Percentiles rank a stretch among this genome's conserved stretches.
phyloP scores from a whole-genome alignment of 2,888 invertebrate species.

The Gymnocheta viridis region DNA sequence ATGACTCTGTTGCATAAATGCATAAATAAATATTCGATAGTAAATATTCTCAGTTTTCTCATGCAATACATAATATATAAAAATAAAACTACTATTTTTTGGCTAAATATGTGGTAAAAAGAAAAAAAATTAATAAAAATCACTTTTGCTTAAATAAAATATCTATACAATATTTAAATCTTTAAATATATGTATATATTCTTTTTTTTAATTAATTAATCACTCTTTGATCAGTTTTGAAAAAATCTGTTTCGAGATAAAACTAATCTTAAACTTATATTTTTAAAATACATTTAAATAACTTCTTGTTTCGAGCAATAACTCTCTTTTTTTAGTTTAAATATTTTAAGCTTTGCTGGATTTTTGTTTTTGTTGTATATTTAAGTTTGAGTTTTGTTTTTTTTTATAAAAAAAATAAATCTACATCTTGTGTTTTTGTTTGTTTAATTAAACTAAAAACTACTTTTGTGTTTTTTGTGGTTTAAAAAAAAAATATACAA shows the following conservation, averaged over 20 bases:
- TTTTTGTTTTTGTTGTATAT: slow-evolving; percentile 40
- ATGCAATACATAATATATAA: no score
- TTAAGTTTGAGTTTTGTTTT: slow-evolving; percentile 67
- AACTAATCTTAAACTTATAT: slow-evolving; percentile 55
- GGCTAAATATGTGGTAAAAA: no score
- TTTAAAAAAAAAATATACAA: slow-evolving; percentile 68
- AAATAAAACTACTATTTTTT: no score
- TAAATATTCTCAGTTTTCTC: no score
- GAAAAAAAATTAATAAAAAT: slow-evolving; percentile 42
- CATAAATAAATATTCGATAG: no score
- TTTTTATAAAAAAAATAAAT: slow-evolving; percentile 48
- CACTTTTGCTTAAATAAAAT: slow-evolving; percentile 54
- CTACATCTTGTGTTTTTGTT: slow-evolving; percentile 26
- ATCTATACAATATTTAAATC: slow-evolving; percentile 15
- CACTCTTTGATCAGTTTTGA: slow-evolving; percentile 21
- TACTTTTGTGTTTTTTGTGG: slow-evolving; percentile 52
- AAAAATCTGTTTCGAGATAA: slow-evolving; percentile 13
- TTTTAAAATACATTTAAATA: slow-evolving; percentile 34
- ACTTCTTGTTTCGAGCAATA: slow-evolving; percentile 60
- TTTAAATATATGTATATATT: not conserved
- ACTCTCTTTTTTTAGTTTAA: slow-evolving; percentile 32
- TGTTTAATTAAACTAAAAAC: slow-evolving; percentile 44
- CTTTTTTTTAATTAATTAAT: not conserved
- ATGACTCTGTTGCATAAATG: no score
- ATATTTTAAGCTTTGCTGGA: slow-evolving; percentile 49